phyloP scores from a whole-genome alignment of 2,113 vertebrate genomes.

The Gadus macrocephalus region DNA sequence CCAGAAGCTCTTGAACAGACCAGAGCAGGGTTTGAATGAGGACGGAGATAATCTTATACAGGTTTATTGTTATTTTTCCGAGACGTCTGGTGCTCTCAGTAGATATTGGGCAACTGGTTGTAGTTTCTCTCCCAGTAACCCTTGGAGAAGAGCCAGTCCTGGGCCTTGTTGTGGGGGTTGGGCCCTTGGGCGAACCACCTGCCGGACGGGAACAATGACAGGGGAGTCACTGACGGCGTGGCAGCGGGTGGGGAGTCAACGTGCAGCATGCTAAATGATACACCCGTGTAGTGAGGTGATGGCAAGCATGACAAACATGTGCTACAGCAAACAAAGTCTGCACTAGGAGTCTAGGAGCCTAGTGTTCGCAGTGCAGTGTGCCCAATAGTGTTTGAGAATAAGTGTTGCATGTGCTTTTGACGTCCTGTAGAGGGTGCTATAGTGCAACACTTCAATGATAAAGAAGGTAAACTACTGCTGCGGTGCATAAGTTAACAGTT shows the following conservation, averaged over 20 bases:
- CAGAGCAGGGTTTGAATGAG: constrained; percentile 33
- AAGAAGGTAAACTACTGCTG: neutral
- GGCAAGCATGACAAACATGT: no score
- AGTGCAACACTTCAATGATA: constrained; percentile 18
- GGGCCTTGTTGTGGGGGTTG: constrained; percentile 88
- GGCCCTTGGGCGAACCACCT: constrained; percentile 96
- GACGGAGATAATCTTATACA: constrained; percentile 10
- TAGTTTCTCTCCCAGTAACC: constrained; percentile 97
- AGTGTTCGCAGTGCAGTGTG: no score
- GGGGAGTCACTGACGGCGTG: neutral
- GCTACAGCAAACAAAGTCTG: no score
- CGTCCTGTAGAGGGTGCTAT: constrained; percentile 41
- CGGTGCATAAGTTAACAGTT: constrained; percentile 40
- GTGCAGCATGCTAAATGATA: neutral
- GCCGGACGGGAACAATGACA: constrained; percentile 35
- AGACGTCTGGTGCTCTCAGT: constrained; percentile 68
- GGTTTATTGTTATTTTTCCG: constrained; percentile 7
- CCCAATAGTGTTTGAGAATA: no score
- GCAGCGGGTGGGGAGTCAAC: neutral
- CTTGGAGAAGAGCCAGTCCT: constrained; percentile 94
- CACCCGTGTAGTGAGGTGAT: neutral
- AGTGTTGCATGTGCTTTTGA: no score
- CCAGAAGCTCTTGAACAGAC: constrained; percentile 9
- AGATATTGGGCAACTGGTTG: constrained; percentile 89
- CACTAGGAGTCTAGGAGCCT: no score